Base-by-base conservation (phyloP, 1,140 invertebrate genomes). In the Aleiodes sp. region DNA sequence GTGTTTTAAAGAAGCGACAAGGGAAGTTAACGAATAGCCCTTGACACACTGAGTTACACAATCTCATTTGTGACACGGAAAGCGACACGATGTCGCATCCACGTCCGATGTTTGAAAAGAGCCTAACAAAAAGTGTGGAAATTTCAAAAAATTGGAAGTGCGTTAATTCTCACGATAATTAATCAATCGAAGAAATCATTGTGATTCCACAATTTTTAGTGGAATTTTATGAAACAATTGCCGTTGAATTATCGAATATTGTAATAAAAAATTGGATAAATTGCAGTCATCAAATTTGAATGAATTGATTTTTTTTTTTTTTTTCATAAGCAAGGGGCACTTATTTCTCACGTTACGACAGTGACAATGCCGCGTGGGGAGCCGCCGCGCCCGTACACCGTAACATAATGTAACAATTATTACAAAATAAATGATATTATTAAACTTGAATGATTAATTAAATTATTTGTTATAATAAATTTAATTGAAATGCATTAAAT, bases 21-120 rank as follows among this genome's bases (percentile, higher is more conserved):
- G 39, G 31, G 59, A 24, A 41, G 35, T 29, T 57, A 57, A n/a
- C 31, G 65, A 59, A 64, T 52, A 79, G 82, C 82, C 82, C 82
- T 84, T 84, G 82, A 84, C 82, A 84, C 78, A 83, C 75, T 81
- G 77, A 78, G 79, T 84, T 82, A 71, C 68, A 71, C 74, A 77
- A 78, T 73, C 68, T 63, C 46, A 52, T 52, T 52, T 21, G 26
- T 52, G 21, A 52, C 46, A 52, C 46, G 46, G 46, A 52, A 52
- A 52, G 46, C 19, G 46, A 52, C 46, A 21, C 46, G 46, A 52
- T 21, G 21, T 52, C 46, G 46, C 26, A 16, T 16, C 46, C 46
- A 52, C 46, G 46, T 52, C 46, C 46, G 46, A 24, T 52, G 46
- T 52, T 12, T 52, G 26, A 52, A 21, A 21, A 52, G 46, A 52